These are phyloP conservation scores for Euthynnus affinis DNA, from an alignment of 2,797 vertebrate genomes.

Conservation along the genomic window DNA sequence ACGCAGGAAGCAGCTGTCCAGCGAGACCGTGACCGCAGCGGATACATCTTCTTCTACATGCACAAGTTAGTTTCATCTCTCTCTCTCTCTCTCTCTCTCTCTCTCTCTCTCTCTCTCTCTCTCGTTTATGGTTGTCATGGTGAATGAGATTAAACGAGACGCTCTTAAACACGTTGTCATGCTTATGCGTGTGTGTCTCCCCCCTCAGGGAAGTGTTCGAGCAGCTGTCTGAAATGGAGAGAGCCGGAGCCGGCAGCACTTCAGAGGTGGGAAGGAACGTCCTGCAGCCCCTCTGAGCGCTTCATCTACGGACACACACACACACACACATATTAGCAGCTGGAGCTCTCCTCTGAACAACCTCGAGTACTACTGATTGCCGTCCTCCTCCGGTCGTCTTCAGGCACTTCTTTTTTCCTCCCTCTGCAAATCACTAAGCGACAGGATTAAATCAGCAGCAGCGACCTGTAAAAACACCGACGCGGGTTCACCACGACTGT, in stretches of 20 bases:
- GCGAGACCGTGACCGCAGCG: slow-evolving; percentile 94
- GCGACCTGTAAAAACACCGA: slow-evolving; percentile 36
- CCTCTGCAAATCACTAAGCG: slow-evolving; percentile 37
- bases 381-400: slow-evolving; percentile 59
- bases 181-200: too few species aligned
- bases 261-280: slow-evolving; percentile 84
- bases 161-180: background rate
- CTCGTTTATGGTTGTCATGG: too few species aligned
- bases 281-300: slow-evolving; percentile 85
- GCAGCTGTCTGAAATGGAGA: slow-evolving; percentile 94
- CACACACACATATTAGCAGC: slow-evolving; percentile 10
- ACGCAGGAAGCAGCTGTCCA: slow-evolving; percentile 94
- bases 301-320: background rate
- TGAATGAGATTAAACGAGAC: background rate
- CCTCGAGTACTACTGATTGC: slow-evolving; percentile 80
- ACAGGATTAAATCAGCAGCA: slow-evolving; percentile 33
- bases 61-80: slow-evolving; percentile 99
- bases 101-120: too few species aligned
- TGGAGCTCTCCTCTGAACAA: slow-evolving; percentile 52
- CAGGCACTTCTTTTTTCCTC: slow-evolving; percentile 67
- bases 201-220: slow-evolving; percentile 95
- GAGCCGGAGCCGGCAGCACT: slow-evolving; percentile 69
- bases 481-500: slow-evolving; percentile 18
- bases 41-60: slow-evolving; percentile 99
- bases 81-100: too few species aligned